Conservation (phyloP, 2,797 vertebrate species). For the Macropus fuliginosus region DNA sequence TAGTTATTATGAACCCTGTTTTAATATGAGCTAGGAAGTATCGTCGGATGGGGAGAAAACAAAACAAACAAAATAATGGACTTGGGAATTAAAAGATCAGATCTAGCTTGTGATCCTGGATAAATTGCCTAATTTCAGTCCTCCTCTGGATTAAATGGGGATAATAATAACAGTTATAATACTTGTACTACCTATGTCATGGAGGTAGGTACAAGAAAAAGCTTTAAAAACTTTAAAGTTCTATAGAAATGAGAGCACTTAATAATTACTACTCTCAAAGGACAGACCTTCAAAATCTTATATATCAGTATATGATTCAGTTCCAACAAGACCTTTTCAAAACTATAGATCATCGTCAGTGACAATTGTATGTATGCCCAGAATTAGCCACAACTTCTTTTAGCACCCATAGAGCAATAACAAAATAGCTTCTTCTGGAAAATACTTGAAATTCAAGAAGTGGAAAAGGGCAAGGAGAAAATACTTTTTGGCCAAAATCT, state of each 20-base stretch:
- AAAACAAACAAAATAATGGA: not conserved
- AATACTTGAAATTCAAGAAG: slow-evolving; percentile 23
- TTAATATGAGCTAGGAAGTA: not conserved
- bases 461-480: not conserved
- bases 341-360: not conserved
- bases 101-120: not conserved
- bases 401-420: not conserved
- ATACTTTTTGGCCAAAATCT: not conserved
- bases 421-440: not conserved
- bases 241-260: not conserved
- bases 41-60: not conserved
- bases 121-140: not conserved
- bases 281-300: not conserved
- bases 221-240: not conserved
- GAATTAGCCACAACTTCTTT: not conserved
- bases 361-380: not conserved
- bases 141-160: not conserved
- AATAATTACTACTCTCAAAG: not conserved
- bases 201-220: not conserved
- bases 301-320: not conserved
- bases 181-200: not conserved
- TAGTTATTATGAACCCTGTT: not conserved
- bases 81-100: not conserved
- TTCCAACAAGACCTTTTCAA: not conserved
- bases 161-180: not conserved